These are phyloP conservation scores for Drosophila kurseongensis DNA, from an alignment of 1,140 invertebrate species.

Conservation along the genomic window DNA sequence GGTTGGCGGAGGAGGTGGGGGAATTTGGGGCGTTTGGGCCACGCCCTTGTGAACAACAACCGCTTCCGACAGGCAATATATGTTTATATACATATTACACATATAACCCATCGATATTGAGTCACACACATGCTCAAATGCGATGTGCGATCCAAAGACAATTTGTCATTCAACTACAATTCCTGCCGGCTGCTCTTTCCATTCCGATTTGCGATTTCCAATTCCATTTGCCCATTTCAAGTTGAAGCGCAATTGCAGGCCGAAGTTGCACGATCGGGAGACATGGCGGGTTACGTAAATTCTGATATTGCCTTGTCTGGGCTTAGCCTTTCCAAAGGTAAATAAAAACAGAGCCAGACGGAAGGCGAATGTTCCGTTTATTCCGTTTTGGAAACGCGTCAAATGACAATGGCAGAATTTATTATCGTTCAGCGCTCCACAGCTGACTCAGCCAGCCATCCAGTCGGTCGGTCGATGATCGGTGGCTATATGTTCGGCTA, in stretches of 20 bases:
- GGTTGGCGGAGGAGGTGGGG: background rate
- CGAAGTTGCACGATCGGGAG: slow-evolving; percentile 39
- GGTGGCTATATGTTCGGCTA: slow-evolving; percentile 29
- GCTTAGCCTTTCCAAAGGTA: slow-evolving; percentile 31
- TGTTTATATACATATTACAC: background rate
- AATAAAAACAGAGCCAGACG: slow-evolving; percentile 30
- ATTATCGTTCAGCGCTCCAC: slow-evolving; percentile 63
- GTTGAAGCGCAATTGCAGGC: slow-evolving; percentile 30
- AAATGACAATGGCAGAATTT: slow-evolving; percentile 68
- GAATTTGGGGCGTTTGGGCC: slow-evolving; percentile 3
- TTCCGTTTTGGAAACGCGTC: slow-evolving; percentile 53
- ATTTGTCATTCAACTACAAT: slow-evolving; percentile 52
- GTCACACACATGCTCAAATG: slow-evolving; percentile 23
- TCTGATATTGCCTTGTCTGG: slow-evolving; percentile 6
- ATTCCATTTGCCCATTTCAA: slow-evolving; percentile 22
- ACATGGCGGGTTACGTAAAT: slow-evolving; percentile 45
- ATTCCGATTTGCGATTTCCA: slow-evolving; percentile 14
- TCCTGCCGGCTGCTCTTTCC: slow-evolving; percentile 8
- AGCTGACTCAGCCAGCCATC: slow-evolving; percentile 53
- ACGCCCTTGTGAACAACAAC: slow-evolving; percentile 37
- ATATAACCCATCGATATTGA: slow-evolving; percentile 28
- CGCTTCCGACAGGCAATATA: slow-evolving; percentile 43
- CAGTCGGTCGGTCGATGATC: background rate
- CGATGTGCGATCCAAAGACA: slow-evolving; percentile 19
- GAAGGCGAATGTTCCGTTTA: slow-evolving; percentile 23